phyloP scores from a whole-genome alignment of 1,140 invertebrate species.

The Lucilia sericata region DNA sequence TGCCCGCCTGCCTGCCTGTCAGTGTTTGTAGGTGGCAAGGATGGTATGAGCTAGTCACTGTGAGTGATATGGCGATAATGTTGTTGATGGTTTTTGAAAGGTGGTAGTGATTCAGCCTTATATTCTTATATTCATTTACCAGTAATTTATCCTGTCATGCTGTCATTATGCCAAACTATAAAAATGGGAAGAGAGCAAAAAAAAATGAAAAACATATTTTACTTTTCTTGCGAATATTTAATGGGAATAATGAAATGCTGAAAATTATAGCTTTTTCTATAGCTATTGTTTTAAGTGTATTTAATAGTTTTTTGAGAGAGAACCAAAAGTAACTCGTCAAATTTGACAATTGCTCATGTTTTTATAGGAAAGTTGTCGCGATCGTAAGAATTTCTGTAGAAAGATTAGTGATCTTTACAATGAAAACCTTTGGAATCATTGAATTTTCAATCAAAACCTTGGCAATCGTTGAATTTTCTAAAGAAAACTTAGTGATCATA shows the following conservation, averaged over 20 bases:
- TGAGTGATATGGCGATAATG: slow-evolving; percentile 1
- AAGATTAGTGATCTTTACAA: too few relatives aligned
- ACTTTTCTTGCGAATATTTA: not conserved
- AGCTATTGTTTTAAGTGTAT: too few relatives aligned
- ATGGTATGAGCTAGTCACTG: not conserved
- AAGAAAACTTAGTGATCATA: too few relatives aligned
- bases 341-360: too few relatives aligned
- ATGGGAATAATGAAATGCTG: not conserved
- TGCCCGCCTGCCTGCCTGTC: not conserved
- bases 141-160: slow-evolving; percentile 68
- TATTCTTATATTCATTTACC: slow-evolving; percentile 53
- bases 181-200: slow-evolving; percentile 35
- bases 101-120: slow-evolving; percentile 45
- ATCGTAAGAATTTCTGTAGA: too few relatives aligned
- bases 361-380: too few relatives aligned
- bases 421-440: too few relatives aligned
- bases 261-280: too few relatives aligned
- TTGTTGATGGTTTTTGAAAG: slow-evolving; percentile 22
- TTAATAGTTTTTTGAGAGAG: too few relatives aligned
- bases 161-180: slow-evolving; percentile 65
- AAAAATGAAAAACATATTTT: slow-evolving; percentile 50
- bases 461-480: too few relatives aligned
- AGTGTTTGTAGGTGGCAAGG: not conserved
- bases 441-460: too few relatives aligned
- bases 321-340: too few relatives aligned